Evolutionary conservation across 2,888 invertebrate genomes (phyloP).

Genomic region (Zootermopsis nevadensis): DNA sequence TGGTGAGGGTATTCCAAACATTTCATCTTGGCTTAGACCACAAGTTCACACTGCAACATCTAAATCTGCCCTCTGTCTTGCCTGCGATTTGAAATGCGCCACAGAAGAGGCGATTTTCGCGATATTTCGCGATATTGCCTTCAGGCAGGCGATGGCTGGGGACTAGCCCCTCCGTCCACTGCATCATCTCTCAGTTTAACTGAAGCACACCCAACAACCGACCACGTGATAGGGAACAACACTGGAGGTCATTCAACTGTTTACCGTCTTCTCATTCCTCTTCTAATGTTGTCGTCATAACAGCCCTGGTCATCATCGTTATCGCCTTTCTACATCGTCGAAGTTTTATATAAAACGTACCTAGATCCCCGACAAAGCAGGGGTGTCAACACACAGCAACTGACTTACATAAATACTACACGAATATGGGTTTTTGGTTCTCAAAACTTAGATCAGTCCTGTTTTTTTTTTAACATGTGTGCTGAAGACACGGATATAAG

Average conservation of each 20-base stretch:
- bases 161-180: not conserved
- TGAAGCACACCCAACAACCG: not conserved
- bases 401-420: not conserved
- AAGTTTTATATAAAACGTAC: constrained; percentile 10
- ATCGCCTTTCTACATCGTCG: not conserved
- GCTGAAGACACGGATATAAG: too few relatives aligned
- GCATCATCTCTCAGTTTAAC: constrained; percentile 19
- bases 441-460: too few relatives aligned
- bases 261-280: not conserved
- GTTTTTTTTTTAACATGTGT: too few relatives aligned
- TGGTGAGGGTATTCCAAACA: too few relatives aligned
- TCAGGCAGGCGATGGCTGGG: not conserved
- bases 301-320: constrained; percentile 6
- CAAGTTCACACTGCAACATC: too few relatives aligned
- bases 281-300: constrained; percentile 13
- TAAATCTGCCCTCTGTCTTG: too few relatives aligned
- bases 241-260: constrained; percentile 28
- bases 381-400: not conserved
- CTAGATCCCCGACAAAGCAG: not conserved
- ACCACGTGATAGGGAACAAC: constrained; percentile 40
- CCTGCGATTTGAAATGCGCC: too few relatives aligned
- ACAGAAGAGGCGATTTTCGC: too few relatives aligned
- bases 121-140: too few relatives aligned
- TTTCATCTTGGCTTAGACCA: too few relatives aligned
- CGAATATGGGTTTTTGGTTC: too few relatives aligned